Conservation (phyloP, 2,797 vertebrate species). For the Lerista edwardsae region DNA sequence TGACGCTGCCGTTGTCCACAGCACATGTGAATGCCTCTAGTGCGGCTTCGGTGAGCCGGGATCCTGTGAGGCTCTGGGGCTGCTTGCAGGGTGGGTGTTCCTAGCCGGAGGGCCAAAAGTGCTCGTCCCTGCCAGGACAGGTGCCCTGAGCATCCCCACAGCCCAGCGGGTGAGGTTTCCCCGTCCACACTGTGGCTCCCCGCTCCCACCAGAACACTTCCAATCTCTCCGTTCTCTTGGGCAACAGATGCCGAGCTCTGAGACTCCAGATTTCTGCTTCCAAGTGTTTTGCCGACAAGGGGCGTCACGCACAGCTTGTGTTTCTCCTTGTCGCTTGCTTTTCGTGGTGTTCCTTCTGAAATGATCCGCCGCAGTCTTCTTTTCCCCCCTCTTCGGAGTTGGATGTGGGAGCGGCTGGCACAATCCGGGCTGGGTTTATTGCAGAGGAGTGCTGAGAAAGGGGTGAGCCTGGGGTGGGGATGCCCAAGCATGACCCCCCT, state of each 20-base stretch:
- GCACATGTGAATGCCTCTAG: background rate
- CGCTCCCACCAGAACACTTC: no score
- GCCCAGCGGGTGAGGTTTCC: background rate
- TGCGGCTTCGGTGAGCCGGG: background rate
- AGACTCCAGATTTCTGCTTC: conserved; percentile 18
- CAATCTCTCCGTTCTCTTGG: background rate
- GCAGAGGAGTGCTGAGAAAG: background rate
- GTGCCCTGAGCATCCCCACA: background rate
- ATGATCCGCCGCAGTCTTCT: background rate
- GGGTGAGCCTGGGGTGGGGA: no score
- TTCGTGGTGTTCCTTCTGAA: conserved; percentile 5
- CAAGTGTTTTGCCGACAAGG: background rate
- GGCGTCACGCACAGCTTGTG: background rate
- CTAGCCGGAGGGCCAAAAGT: no score
- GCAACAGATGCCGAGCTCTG: background rate
- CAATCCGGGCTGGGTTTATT: background rate
- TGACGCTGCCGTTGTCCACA: background rate
- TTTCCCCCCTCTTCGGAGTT: background rate
- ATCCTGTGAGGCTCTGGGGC: background rate
- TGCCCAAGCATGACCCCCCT: no score
- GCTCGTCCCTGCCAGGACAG: background rate
- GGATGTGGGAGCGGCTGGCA: background rate
- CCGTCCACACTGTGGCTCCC: background rate
- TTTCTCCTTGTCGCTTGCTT: background rate
- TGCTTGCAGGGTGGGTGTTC: no score